phyloP scores from a whole-genome alignment of 2,113 vertebrate species.

The Chionis minor region DNA sequence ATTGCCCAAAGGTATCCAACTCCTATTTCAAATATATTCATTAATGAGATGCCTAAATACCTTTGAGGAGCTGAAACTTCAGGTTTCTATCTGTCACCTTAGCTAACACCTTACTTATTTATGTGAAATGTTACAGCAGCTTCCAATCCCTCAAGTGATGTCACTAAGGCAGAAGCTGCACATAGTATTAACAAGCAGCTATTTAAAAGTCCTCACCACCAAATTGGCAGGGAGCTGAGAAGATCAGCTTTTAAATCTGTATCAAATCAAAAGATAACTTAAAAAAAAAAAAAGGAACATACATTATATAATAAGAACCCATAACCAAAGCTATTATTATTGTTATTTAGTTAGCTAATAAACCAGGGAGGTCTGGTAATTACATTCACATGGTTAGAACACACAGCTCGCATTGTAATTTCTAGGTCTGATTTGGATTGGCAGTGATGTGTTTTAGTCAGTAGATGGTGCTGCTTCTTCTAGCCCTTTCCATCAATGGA shows the following conservation, averaged over 20 bases:
- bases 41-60: background rate
- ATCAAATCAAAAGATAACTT: background rate
- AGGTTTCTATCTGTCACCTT: background rate
- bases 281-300: background rate
- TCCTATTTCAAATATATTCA: background rate
- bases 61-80: background rate
- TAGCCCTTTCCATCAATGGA: background rate
- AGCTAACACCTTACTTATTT: background rate
- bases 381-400: background rate
- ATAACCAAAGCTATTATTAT: background rate
- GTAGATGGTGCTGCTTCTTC: slow-evolving; percentile 26
- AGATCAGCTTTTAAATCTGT: background rate
- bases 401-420: too few species aligned
- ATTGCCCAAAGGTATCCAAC: background rate
- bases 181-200: background rate
- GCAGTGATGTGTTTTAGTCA: background rate
- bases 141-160: background rate
- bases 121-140: background rate
- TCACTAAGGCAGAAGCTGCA: background rate
- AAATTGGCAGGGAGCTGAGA: background rate
- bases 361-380: background rate
- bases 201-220: background rate
- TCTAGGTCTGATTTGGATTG: background rate
- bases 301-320: background rate
- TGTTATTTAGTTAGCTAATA: background rate